Evolutionary conservation across 2,113 vertebrate genomes (phyloP).

Genomic region (Podocnemis expansa): DNA sequence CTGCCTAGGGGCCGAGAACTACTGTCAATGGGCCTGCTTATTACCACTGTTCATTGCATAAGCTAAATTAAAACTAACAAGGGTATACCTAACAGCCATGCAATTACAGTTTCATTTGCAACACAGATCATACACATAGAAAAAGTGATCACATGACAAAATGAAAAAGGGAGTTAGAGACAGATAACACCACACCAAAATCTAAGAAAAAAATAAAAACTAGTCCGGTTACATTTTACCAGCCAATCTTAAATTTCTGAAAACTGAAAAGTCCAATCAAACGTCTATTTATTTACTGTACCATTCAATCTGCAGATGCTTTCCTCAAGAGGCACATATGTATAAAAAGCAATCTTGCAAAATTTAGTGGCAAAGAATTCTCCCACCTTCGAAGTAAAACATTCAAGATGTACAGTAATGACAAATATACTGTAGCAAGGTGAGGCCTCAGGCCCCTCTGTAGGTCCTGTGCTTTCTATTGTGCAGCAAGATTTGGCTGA

Average conservation of each 20-base stretch:
- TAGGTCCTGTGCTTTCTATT: too few species aligned
- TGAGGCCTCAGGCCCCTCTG: too few species aligned
- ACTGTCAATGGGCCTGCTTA: background rate
- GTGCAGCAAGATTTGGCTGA: too few species aligned
- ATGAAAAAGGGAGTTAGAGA: background rate
- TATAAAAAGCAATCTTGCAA: background rate
- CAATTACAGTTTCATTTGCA: background rate
- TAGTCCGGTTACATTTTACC: background rate
- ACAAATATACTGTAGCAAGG: too few species aligned
- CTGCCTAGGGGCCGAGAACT: too few species aligned
- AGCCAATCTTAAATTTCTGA: background rate
- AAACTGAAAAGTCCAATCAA: background rate
- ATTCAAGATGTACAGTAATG: background rate
- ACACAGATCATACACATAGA: background rate
- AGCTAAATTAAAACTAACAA: background rate
- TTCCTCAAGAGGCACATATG: background rate
- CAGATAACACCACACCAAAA: background rate
- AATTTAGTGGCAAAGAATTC: background rate
- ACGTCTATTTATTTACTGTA: background rate
- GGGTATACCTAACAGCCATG: background rate
- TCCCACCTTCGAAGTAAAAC: background rate
- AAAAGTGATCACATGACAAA: background rate
- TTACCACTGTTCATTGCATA: background rate
- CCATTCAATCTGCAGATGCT: background rate
- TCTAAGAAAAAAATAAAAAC: background rate